Evolutionary conservation across 2,888 invertebrate genomes (phyloP), one percentile per base, ranked within the genome.

Genomic region (Periphyllus acericola): DNA sequence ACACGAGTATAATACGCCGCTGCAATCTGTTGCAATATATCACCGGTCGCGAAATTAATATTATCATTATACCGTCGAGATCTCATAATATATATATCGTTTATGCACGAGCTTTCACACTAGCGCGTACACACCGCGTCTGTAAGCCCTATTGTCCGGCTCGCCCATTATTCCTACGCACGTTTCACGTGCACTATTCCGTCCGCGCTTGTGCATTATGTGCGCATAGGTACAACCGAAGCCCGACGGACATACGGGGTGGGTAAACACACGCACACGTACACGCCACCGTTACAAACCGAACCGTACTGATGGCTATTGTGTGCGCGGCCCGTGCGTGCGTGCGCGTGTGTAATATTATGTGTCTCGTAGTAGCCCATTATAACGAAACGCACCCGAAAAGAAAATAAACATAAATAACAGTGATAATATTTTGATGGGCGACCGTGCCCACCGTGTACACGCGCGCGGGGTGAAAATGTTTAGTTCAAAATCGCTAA

Each of bases 351-450:
- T 46, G 46, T 46, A 9, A 46, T 9, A 9, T 46, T 9, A 9
- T 9, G 36, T 46, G 8, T 5, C 46, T n/a, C n/a, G n/a, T n/a
- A n/a, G 9, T 9, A 5, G 46, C 11, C 46, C 46, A 46, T 46
- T 46, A 11, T 46, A 9, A 46, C 46, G 9, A 9, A 46, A 46
- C 46, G 46, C 46, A 9, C 46, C 46, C 46, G 46, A 46, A 9
- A 46, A 46, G 4, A 40, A 21, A 36, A 71, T 32, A 71, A n/a
- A 71, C 71, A 83, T 72, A 83, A 55, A 83, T 83, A 83, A 72
- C 52, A 34, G 78, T 11, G 75, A 75, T 36, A 80, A 86, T 86
- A 80, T 86, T 86, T 80, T 86, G 86, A 86, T 52, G 71, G 36
- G 86, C 19, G 21, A 60, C 21, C 60, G 25, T 6, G 60, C 14